Conservation (phyloP, 2,797 vertebrate species). For the Hydrolagus colliei region DNA sequence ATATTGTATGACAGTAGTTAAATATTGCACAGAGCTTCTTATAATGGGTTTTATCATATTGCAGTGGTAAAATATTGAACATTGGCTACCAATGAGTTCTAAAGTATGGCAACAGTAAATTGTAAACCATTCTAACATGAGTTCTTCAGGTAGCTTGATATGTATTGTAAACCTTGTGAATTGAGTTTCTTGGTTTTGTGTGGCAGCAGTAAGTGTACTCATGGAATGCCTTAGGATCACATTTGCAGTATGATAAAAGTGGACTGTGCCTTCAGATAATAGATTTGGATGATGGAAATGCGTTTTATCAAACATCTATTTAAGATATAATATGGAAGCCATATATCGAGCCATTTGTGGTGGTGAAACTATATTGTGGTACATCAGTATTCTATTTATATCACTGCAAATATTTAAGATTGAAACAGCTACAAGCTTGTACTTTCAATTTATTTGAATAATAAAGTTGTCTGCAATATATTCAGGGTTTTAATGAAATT, state of each 20-base stretch:
- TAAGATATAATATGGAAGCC: background rate
- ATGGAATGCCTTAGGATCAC: background rate
- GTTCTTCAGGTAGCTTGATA: background rate
- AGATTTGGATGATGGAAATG: background rate
- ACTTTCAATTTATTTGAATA: background rate
- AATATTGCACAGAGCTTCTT: background rate
- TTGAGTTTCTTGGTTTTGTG: background rate
- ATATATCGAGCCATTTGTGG: background rate
- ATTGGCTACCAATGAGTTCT: background rate
- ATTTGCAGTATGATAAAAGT: background rate
- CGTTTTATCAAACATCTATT: background rate
- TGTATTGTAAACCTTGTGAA: background rate
- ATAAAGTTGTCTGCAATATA: background rate
- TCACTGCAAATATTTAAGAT: background rate
- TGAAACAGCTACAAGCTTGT: background rate
- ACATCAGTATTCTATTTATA: background rate
- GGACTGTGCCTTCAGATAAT: background rate
- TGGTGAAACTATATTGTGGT: no score
- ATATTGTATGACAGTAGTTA: background rate
- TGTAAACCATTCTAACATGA: background rate
- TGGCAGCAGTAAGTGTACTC: background rate
- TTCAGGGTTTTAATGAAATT: background rate
- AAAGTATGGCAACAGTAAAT: background rate
- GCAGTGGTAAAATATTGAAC: background rate
- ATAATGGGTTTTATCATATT: background rate